These are phyloP conservation scores for Elmis aenea DNA, from an alignment of 2,888 invertebrate species.

Conservation along the genomic window DNA sequence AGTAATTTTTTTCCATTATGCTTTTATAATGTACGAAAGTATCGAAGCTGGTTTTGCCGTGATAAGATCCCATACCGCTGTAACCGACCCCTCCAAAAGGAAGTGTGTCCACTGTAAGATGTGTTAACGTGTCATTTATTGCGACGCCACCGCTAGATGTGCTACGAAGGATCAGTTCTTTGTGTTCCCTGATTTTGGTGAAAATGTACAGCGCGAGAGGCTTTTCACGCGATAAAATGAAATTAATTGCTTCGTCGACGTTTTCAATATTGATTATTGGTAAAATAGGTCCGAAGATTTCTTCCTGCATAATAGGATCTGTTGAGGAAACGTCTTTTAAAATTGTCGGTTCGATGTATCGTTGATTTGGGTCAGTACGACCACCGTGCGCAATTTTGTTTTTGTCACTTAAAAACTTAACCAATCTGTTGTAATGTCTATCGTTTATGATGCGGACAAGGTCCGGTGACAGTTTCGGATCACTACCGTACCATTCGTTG, in stretches of 20 bases:
- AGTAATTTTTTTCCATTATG: conserved; percentile 66
- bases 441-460: conserved; percentile 76
- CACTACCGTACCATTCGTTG: conserved; percentile 79
- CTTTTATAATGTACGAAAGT: conserved; percentile 92
- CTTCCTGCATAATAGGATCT: conserved; percentile 83
- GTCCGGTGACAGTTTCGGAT: conserved; percentile 75
- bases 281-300: conserved; percentile 96
- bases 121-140: conserved; percentile 84
- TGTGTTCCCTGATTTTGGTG: conserved; percentile 55
- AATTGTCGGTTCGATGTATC: conserved; percentile 83
- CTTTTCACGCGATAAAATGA: conserved; percentile 85
- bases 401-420: conserved; percentile 63
- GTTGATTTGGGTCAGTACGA: conserved; percentile 64
- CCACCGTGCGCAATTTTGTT: conserved; percentile 79
- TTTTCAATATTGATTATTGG: conserved; percentile 81
- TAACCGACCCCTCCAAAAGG: conserved; percentile 97
- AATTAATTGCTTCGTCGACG: conserved; percentile 84
- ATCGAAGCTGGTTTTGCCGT: conserved; percentile 85
- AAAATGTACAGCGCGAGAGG: conserved; percentile 88
- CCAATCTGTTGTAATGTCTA: conserved; percentile 71
- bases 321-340: conserved; percentile 65
- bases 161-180: conserved; percentile 60
- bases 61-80: conserved; percentile 93
- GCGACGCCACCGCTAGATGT: conserved; percentile 77
- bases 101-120: conserved; percentile 78